Base-by-base conservation (phyloP, 2,797 vertebrate genomes). In the Todus mexicanus region DNA sequence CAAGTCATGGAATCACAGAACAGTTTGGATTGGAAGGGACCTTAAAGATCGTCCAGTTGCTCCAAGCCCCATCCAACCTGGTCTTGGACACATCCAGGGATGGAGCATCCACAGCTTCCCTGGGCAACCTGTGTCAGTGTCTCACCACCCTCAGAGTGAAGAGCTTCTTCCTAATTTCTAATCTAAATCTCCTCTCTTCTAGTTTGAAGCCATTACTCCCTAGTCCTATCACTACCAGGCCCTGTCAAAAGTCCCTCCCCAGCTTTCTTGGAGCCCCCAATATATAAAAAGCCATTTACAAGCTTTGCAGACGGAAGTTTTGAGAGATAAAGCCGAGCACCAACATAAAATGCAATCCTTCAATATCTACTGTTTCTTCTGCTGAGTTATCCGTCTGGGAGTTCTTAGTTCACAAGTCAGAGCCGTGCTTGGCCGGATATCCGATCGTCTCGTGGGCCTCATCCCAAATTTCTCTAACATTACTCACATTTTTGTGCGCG, bases 401-500 rank as follows among this genome's bases (percentile, higher is more conserved):
- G 78, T n/a, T 74, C 43, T 74, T 5, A 40, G 63, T 35, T 26
- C 56, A 75, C 9, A 78, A 90, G 70, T 50, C 57, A 31, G 69
- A 86, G 56, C n/a, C 1, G 3, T 48, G 53, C 83, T 66, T 20
- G 86, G 86, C 71, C 70, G 31, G 86, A 92, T 92, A 87, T 84
- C 87, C 53, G 29, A 78, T 18, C 4, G 2, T 26, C 64, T 14
- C 6, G 77, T 89, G 81, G 90, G 72, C 71, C 81, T 64, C 60
- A 80, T 89, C 86, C 90, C 80, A 96, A 76, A 94, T 92, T 94
- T 95, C 93, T 95, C 69, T 27, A 64, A 48, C 68, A 87, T 93
- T 87, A 87, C 89, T 90, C 92, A 79, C 68, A 4, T 37, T 70
- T 87, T 64, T 85, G 12, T 40, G 56, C 9, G 65, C 9, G 1